Evolutionary conservation across 2,113 vertebrate species (phyloP).

Genomic region (Aspidoscelis tigris): DNA sequence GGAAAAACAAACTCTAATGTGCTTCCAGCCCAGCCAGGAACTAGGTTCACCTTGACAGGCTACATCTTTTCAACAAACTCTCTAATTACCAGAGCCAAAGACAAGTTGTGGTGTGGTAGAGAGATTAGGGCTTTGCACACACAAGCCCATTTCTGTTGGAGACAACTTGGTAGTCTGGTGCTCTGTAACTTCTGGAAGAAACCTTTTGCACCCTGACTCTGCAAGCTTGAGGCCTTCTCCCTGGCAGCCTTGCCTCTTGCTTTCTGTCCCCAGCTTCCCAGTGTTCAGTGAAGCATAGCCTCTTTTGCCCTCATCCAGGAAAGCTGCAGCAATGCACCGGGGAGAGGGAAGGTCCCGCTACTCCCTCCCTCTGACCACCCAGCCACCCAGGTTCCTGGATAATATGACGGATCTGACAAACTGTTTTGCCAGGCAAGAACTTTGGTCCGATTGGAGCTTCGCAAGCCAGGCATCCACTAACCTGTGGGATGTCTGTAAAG

Average conservation of each 20-base stretch:
- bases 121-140: rapidly evolving
- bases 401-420: background rate
- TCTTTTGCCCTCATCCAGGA: rapidly evolving
- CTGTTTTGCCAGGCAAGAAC: background rate
- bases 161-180: rapidly evolving
- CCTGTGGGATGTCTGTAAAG: conserved; percentile 87
- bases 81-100: background rate
- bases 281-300: rapidly evolving
- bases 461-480: conserved; percentile 54
- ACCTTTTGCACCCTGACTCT: background rate
- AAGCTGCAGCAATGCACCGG: rapidly evolving
- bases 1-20: background rate
- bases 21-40: background rate
- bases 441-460: background rate
- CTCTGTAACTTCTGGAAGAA: background rate
- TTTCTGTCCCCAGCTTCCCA: conserved; percentile 1
- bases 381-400: too few relatives aligned
- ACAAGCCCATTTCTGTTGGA: background rate
- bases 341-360: background rate
- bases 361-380: background rate
- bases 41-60: background rate
- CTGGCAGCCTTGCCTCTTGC: conserved; percentile 13
- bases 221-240: too few relatives aligned
- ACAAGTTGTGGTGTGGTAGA: background rate
- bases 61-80: background rate